Base-by-base conservation (phyloP, 2,888 invertebrate species). In the Cheilosia soror region DNA sequence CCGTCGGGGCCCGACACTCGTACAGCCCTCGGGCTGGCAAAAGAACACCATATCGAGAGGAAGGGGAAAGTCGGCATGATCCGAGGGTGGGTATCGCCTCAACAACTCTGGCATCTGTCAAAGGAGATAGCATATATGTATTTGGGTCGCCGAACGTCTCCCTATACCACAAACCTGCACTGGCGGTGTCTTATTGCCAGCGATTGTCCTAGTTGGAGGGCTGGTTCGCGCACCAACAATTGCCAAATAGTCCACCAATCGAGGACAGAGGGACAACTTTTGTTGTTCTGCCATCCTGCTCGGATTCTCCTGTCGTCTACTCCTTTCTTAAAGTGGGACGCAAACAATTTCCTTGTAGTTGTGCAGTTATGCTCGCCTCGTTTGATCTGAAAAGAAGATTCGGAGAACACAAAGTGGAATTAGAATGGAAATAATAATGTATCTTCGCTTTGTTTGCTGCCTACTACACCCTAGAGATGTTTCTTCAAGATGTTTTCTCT, bases 1-100 rank as follows among this genome's bases (percentile, higher is more conserved):
- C 86, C 97, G 95, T 89, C 97, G 95, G 6, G 98, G 98, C 13
- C 98, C 98, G 84, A 98, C 96, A 85, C 96, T 97, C 87, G 96
- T 96, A 92, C 99, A 99, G 72, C 99, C 99, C 93, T 99, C 99
- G 1, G 99, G 99, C 92, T 99, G 99, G 91, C 99, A 99, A 93
- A 99, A 99, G 93, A 98, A 99, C 31, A 99, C 98, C 95, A 99
- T 99, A 92, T 99, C 99, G 90, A 98, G 94, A 0, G 99, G 99
- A 89, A 99, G 93, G 0, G 98, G 97, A 92, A 99, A 99, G 93
- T 99, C 99, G 91, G 96, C 96, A 93, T 99, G 99, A 93, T 99
- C 98, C 89, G 97, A 97, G 29, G 97, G 94, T 1, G 99, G 99
- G 92, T 98, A 99, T n/a, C 98, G 95, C 25, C 99, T 95, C 72